Base-by-base conservation (phyloP, 2,888 invertebrate genomes). In the Pachliopta kotzebuea region DNA sequence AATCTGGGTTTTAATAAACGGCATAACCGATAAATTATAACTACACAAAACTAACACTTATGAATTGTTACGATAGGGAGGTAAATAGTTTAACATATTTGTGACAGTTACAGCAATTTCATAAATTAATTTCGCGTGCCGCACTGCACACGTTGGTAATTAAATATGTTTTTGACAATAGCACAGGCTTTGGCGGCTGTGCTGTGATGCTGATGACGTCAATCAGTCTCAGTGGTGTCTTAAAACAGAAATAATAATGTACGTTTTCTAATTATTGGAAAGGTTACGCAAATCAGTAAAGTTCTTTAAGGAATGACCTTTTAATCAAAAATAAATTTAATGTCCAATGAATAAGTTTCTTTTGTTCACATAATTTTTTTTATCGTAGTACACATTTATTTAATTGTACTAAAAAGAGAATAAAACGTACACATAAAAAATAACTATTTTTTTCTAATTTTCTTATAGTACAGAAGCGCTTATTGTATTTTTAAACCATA, bases 91-190 rank as follows among this genome's bases (percentile, higher is more conserved):
- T 37, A 53, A 63, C 72, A 74, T 49, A n/a, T 37, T 62, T 37
- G 42, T 11, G 14, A 65, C 60, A 21, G 21, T 66, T 74, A 55
- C 31, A 67, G 62, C 70, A 54, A 76, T 76, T 68, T 63, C 56
- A 42, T 53, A 65, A 78, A 80, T 23, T 77, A 82, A 68, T 83
- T 89, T 76, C 86, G 92, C 80, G 90, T 93, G 83, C 89, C 90
- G 90, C 90, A 91, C 90, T 91, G 90, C 91, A 90, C 88, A 91
- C 89, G 89, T 82, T 83, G 81, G 85, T 90, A 88, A 90, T 90
- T 89, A 89, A 89, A 90, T 90, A 89, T 87, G 87, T 89, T 87
- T 89, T 89, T 89, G 86, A 90, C 88, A 90, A 89, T 89, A 87
- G 84, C 81, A 75, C 79, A 76, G 56, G 58, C 63, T 79, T 78